Conservation (phyloP, 2,888 invertebrate species). For the Dione juno region DNA sequence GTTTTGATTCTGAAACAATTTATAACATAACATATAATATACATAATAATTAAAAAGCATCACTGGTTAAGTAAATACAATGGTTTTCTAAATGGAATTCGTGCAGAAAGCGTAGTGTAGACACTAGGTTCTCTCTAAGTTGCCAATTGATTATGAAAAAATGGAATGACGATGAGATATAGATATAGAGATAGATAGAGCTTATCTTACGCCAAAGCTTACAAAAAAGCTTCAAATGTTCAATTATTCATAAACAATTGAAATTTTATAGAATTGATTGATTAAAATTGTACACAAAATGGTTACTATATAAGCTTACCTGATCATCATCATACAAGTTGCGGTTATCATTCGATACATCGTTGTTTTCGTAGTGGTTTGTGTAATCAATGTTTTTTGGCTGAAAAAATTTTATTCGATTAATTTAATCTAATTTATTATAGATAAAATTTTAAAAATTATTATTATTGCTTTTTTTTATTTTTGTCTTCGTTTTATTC, state of each 20-base stretch:
- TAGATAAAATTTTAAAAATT: too few species aligned
- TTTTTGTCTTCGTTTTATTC: too few species aligned
- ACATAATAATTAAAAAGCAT: too few species aligned
- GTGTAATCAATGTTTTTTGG: slow-evolving; percentile 48
- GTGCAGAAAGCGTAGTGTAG: neutral
- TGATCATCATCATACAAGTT: slow-evolving; percentile 59
- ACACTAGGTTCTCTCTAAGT: neutral
- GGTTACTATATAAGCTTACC: neutral
- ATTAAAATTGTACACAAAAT: neutral
- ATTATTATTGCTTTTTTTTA: too few species aligned
- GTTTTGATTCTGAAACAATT: slow-evolving; percentile 69
- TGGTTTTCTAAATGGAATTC: neutral
- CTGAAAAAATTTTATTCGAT: slow-evolving; percentile 32
- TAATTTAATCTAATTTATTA: neutral
- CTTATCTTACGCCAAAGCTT: too few species aligned
- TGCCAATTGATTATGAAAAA: neutral
- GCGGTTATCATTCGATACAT: slow-evolving; percentile 53
- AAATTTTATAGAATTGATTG: neutral
- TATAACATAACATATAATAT: neutral
- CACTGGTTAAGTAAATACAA: too few species aligned
- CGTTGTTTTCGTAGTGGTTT: slow-evolving; percentile 52
- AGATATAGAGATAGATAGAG: too few species aligned
- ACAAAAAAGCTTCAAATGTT: too few species aligned
- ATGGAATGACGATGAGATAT: too few species aligned
- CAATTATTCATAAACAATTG: too few species aligned